Evolutionary conservation across 2,888 invertebrate genomes (phyloP).

Genomic region (Aplocera efformata): DNA sequence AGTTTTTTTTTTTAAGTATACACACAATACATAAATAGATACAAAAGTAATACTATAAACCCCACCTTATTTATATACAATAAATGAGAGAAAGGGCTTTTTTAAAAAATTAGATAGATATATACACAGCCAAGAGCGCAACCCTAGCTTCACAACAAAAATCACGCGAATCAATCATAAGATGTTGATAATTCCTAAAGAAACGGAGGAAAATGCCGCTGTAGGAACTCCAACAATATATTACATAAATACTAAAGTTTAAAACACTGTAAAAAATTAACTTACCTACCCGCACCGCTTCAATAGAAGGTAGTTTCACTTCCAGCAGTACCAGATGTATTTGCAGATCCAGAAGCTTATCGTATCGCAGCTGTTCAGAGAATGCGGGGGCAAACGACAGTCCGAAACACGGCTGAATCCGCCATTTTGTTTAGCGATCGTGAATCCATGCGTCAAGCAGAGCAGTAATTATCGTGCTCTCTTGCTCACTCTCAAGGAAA

Average conservation of each 20-base stretch:
- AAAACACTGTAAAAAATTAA: not conserved
- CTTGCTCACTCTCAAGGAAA: slow-evolving; percentile 12
- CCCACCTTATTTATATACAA: too few species aligned
- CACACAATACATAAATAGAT: too few species aligned
- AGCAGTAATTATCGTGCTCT: slow-evolving; percentile 28
- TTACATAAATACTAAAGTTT: slow-evolving; percentile 9
- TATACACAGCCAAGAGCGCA: too few species aligned
- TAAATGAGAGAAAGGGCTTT: too few species aligned
- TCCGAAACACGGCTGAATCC: slow-evolving; percentile 33
- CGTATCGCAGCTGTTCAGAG: slow-evolving; percentile 40
- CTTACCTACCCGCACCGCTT: slow-evolving; percentile 18
- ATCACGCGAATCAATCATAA: too few species aligned
- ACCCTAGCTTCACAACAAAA: too few species aligned
- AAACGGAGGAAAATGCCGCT: not conserved
- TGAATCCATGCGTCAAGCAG: slow-evolving; percentile 51
- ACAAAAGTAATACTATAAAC: too few species aligned
- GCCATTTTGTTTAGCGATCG: slow-evolving; percentile 62
- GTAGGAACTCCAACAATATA: slow-evolving; percentile 6
- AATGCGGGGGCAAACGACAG: slow-evolving; percentile 37
- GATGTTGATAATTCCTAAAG: too few species aligned
- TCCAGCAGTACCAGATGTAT: slow-evolving; percentile 15
- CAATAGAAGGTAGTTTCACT: slow-evolving; percentile 18
- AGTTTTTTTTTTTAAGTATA: too few species aligned
- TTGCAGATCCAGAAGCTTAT: slow-evolving; percentile 40
- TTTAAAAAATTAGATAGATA: too few species aligned